Conservation (phyloP, 2,888 invertebrate genomes). For the Glyphotaelius pellucidus region DNA sequence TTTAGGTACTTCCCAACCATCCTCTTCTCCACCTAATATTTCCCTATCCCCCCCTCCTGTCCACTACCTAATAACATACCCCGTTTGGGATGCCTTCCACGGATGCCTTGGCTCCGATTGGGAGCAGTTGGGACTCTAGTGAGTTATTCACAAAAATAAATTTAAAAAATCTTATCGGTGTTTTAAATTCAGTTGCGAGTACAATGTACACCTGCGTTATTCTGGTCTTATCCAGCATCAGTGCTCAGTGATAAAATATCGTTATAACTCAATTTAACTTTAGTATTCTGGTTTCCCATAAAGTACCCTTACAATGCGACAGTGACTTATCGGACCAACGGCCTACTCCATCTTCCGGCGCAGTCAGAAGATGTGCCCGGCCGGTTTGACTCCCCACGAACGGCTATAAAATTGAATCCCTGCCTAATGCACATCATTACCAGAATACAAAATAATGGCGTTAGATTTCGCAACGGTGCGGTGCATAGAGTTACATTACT, state of each 20-base stretch:
- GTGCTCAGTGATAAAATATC: background rate
- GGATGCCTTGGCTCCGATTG: too few relatives aligned
- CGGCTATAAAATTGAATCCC: constrained; percentile 57
- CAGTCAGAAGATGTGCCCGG: background rate
- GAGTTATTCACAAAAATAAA: too few relatives aligned
- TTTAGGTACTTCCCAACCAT: too few relatives aligned
- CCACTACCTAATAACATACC: too few relatives aligned
- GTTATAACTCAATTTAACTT: background rate
- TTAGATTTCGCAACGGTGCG: constrained; percentile 52
- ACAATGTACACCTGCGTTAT: background rate
- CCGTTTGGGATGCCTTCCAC: too few relatives aligned
- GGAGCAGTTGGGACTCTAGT: too few relatives aligned
- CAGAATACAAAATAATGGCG: constrained; percentile 53
- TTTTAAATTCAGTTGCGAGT: too few relatives aligned
- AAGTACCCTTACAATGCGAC: constrained; percentile 15
- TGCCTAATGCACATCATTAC: constrained; percentile 52
- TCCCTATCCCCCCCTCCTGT: too few relatives aligned
- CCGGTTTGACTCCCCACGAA: background rate
- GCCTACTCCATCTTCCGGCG: background rate
- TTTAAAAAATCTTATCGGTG: too few relatives aligned
- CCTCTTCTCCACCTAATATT: too few relatives aligned
- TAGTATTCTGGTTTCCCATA: background rate
- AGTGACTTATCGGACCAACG: background rate
- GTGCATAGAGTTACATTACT: constrained; percentile 30
- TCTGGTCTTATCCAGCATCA: background rate